Conservation (phyloP, 2,797 vertebrate genomes). For the Dryobates pubescens region DNA sequence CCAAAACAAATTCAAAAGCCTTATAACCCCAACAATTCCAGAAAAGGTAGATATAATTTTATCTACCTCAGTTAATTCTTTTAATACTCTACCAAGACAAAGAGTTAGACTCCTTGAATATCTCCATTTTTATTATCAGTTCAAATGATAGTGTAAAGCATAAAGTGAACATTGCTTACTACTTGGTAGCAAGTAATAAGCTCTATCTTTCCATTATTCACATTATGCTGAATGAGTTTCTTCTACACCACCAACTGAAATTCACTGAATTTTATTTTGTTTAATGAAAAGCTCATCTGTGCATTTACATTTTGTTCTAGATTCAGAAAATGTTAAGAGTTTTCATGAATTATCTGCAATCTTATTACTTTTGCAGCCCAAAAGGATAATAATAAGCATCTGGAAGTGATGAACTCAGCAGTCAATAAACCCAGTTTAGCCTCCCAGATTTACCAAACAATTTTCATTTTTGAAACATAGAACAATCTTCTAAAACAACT, state of each 20-base stretch:
- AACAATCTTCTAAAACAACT: neutral
- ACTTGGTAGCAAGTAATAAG: neutral
- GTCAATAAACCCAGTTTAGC: neutral
- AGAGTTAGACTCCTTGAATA: neutral
- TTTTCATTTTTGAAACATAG: neutral
- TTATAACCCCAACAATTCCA: neutral
- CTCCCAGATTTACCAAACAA: neutral
- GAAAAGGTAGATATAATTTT: neutral
- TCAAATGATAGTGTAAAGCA: neutral
- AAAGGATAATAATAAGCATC: neutral
- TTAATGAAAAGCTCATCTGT: neutral
- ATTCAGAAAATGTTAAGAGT: neutral
- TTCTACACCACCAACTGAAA: neutral
- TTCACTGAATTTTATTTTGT: neutral
- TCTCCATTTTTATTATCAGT: neutral
- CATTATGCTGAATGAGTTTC: neutral
- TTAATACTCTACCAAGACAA: neutral
- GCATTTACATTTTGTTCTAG: neutral
- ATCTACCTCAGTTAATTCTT: neutral
- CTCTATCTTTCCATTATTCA: neutral
- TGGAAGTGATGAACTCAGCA: neutral
- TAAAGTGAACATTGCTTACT: neutral
- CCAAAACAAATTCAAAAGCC: too few relatives aligned
- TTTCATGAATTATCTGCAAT: neutral
- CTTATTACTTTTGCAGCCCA: neutral